Evolutionary conservation across 2,888 invertebrate genomes (phyloP).

Genomic region (Ptilodon capucinus): DNA sequence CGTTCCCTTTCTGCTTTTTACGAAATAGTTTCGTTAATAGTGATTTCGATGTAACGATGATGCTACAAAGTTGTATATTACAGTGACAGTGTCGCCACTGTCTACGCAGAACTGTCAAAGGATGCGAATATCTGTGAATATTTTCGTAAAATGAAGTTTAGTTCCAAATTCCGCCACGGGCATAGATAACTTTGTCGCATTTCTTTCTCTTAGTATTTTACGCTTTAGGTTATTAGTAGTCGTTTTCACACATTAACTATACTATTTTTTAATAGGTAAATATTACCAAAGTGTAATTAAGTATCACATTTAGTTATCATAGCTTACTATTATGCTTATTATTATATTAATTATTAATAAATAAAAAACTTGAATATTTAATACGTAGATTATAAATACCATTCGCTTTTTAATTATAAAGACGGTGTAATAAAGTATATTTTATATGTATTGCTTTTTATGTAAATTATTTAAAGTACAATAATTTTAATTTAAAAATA

Average conservation of each 20-base stretch:
- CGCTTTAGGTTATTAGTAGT: neutral
- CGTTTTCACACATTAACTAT: conserved; percentile 31
- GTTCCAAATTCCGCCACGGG: neutral
- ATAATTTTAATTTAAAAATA: conserved; percentile 9
- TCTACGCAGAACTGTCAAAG: neutral
- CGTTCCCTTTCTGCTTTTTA: neutral
- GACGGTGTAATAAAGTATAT: conserved; percentile 19
- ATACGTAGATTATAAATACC: conserved; percentile 28
- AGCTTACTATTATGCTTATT: conserved; percentile 37
- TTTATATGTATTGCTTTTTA: conserved; percentile 25
- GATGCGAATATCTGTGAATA: neutral
- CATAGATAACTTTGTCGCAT: neutral
- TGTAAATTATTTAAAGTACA: conserved; percentile 32
- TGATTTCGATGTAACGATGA: neutral
- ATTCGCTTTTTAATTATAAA: conserved; percentile 31
- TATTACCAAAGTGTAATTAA: conserved; percentile 81
- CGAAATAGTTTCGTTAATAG: conserved; percentile 5
- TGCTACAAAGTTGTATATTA: neutral
- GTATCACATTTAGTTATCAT: conserved; percentile 63
- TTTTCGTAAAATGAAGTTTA: neutral
- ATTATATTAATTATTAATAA: conserved; percentile 29
- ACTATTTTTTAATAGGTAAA: conserved; percentile 71
- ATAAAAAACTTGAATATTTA: conserved; percentile 25
- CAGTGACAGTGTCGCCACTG: neutral
- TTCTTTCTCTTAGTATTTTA: neutral